A percentile compares a stretch with the other conserved stretches of the same genome.
Evolutionary conservation across 2,113 vertebrate species (phyloP).

Genomic region (Myotis brandtii): DNA sequence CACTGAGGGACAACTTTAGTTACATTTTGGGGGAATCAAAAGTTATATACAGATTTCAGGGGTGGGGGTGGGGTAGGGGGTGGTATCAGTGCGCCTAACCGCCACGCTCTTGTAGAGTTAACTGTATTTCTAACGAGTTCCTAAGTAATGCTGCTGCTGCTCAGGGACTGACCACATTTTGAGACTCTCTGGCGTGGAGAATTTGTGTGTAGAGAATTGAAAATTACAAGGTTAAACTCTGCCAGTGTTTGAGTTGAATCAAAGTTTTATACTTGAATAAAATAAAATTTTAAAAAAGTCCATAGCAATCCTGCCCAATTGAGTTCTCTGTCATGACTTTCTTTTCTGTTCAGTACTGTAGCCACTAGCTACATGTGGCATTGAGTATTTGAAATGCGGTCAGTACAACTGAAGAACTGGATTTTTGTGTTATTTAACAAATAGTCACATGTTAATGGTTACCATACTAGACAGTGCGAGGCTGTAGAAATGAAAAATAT

Average conservation of each 20-base stretch:
- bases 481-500: slow-evolving; percentile 14
- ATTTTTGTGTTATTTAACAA: slow-evolving; percentile 29
- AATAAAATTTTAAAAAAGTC: neutral
- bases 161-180: neutral
- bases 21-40: neutral
- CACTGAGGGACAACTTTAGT: neutral
- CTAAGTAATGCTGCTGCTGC: neutral
- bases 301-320: neutral
- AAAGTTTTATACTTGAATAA: neutral
- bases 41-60: neutral
- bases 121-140: neutral
- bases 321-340: neutral
- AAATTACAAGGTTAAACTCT: slow-evolving; percentile 1
- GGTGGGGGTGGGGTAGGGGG: neutral
- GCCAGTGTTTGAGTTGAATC: neutral
- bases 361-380: neutral
- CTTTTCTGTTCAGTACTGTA: neutral
- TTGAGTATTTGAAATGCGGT: slow-evolving; percentile 27
- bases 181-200: neutral
- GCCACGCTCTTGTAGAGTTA: neutral
- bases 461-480: neutral
- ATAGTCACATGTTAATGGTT: neutral
- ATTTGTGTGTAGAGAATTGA: neutral
- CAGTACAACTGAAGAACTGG: neutral
- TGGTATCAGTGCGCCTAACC: neutral